Percentiles rank a stretch among this genome's conserved stretches.
These are phyloP conservation scores for Perca flavescens DNA, from an alignment of 2,113 vertebrate genomes.

Conservation along the genomic window DNA sequence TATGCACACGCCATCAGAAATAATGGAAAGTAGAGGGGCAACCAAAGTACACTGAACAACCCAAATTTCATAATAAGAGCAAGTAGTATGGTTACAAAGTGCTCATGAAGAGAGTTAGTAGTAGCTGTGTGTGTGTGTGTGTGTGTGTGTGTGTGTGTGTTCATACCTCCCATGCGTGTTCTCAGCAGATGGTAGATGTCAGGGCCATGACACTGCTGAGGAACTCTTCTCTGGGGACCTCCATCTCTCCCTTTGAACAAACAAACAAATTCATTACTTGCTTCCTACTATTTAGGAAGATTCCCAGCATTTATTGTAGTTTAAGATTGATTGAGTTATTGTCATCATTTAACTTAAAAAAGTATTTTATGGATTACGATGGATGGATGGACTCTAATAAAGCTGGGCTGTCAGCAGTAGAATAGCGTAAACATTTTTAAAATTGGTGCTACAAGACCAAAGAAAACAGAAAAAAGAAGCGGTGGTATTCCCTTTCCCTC, in stretches of 20 bases:
- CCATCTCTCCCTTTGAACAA: conserved; percentile 85
- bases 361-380: no score
- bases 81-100: no score
- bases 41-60: not conserved
- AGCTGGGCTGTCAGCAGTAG: no score
- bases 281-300: not conserved
- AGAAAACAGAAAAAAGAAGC: no score
- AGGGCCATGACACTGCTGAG: conserved; percentile 88
- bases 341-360: not conserved
- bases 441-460: no score
- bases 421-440: no score
- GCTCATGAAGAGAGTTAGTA: not conserved
- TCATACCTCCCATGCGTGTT: conserved; percentile 85
- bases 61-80: not conserved
- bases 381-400: no score
- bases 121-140: not conserved
- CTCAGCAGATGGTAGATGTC: conserved; percentile 95
- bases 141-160: conserved; percentile 3
- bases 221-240: conserved; percentile 83
- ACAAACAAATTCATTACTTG: conserved; percentile 12
- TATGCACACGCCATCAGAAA: not conserved
- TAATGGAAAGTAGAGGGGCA: not conserved
- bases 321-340: not conserved
- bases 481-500: no score
- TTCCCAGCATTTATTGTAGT: not conserved